Evolutionary conservation across 2,113 vertebrate genomes (phyloP).

Genomic region (Crypturellus undulatus): DNA sequence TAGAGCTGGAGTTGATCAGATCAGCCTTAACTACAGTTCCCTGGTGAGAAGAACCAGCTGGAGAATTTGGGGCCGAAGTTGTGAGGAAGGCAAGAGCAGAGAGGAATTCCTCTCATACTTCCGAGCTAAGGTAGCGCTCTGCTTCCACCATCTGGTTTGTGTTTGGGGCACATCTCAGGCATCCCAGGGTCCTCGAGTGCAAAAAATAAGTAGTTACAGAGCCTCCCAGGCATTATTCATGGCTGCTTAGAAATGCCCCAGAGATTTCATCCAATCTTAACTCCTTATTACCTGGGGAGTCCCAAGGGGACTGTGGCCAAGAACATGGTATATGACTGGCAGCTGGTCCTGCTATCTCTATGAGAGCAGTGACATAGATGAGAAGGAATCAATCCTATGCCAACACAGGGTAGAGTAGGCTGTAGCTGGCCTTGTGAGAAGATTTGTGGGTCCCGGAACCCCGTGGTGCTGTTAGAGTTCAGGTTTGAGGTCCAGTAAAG

Average conservation of each 20-base stretch:
- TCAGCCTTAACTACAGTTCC: not conserved
- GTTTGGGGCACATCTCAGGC: not conserved
- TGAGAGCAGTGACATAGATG: not conserved
- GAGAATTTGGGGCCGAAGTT: not conserved
- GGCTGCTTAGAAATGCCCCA: not conserved
- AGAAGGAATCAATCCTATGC: not conserved
- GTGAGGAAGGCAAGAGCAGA: not conserved
- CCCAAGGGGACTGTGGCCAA: not conserved
- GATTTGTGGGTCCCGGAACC: not conserved
- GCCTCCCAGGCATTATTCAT: not conserved
- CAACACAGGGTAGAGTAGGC: not conserved
- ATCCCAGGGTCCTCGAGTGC: not conserved
- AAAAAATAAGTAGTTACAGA: not conserved
- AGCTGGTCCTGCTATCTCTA: too few species aligned
- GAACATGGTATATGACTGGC: not conserved
- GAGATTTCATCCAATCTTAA: not conserved
- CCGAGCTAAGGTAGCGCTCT: slow-evolving; percentile 60
- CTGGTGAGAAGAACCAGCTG: not conserved
- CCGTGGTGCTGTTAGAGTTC: too few species aligned
- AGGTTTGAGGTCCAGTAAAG: not conserved
- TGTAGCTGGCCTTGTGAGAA: not conserved
- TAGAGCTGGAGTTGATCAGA: not conserved
- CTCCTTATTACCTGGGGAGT: not conserved
- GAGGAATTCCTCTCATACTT: slow-evolving; percentile 70
- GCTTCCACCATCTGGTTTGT: slow-evolving; percentile 63